Evolutionary conservation across 2,113 vertebrate species (phyloP).

Genomic region (Mus spicilegus): DNA sequence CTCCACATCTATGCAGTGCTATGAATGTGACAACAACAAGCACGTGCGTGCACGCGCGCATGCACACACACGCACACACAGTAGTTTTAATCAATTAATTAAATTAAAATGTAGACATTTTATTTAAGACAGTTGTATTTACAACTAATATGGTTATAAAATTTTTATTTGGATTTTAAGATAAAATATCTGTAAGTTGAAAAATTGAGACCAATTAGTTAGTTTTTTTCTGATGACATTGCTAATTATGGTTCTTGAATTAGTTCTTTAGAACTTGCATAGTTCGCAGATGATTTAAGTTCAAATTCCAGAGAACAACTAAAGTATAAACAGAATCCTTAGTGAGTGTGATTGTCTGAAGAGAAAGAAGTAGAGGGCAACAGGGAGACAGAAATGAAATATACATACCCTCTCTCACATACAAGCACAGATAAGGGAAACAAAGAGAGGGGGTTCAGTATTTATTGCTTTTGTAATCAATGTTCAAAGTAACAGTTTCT

Average conservation of each 20-base stretch:
- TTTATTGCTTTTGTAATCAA: not conserved
- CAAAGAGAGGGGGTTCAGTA: not conserved
- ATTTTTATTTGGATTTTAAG: not conserved
- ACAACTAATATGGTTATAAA: not conserved
- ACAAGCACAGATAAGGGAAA: not conserved
- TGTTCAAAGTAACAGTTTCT: not conserved
- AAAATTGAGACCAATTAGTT: not conserved
- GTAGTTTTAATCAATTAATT: not conserved
- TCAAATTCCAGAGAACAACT: not conserved
- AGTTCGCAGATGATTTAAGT: not conserved
- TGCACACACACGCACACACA: not conserved
- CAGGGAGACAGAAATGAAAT: not conserved
- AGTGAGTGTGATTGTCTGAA: not conserved
- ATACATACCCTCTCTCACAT: not conserved
- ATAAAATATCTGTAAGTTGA: conserved; percentile 1
- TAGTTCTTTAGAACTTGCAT: not conserved
- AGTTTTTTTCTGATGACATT: not conserved
- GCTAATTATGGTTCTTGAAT: not conserved
- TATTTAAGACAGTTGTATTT: not conserved
- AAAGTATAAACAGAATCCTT: not conserved
- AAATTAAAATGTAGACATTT: not conserved
- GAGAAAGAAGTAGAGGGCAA: not conserved
- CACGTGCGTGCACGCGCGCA: not conserved
- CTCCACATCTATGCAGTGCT: no score
- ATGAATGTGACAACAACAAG: not conserved